These are phyloP conservation scores for Pterophyllum scalare DNA, from an alignment of 2,113 vertebrate genomes.

Conservation along the genomic window DNA sequence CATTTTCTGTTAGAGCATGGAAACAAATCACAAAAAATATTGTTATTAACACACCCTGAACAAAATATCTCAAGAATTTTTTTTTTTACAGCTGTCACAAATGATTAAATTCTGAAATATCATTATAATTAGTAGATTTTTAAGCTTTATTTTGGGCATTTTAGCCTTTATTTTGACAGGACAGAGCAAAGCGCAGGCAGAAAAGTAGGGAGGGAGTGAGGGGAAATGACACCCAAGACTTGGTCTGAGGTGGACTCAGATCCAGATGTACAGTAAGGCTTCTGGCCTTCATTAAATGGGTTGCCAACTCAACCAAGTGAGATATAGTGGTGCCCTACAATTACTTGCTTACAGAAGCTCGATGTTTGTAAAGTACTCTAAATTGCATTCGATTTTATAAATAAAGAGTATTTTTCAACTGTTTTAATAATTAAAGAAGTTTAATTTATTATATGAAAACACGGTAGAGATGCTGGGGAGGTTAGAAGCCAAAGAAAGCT, in stretches of 20 bases:
- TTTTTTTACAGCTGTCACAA: no score
- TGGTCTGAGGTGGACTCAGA: neutral
- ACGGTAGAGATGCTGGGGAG: neutral
- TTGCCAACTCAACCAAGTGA: neutral
- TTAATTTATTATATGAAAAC: neutral
- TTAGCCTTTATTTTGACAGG: neutral
- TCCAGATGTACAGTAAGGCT: neutral
- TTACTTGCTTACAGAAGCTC: fast-evolving
- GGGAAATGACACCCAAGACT: neutral
- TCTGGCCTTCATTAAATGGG: neutral
- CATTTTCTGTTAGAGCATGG: no score
- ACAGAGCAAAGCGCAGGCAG: fast-evolving
- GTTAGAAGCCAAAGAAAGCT: neutral
- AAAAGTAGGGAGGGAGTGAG: fast-evolving
- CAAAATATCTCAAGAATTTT: no score
- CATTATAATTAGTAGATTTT: no score
- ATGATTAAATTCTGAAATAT: no score
- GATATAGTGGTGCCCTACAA: fast-evolving
- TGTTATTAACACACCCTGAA: no score
- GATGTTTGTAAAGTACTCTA: neutral
- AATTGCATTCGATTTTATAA: neutral
- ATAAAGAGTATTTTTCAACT: neutral
- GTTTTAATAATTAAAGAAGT: neutral
- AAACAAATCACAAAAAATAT: no score
- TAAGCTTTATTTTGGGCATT: neutral